Base-by-base conservation (phyloP, 2,888 invertebrate genomes). In the Tachina lurida region DNA sequence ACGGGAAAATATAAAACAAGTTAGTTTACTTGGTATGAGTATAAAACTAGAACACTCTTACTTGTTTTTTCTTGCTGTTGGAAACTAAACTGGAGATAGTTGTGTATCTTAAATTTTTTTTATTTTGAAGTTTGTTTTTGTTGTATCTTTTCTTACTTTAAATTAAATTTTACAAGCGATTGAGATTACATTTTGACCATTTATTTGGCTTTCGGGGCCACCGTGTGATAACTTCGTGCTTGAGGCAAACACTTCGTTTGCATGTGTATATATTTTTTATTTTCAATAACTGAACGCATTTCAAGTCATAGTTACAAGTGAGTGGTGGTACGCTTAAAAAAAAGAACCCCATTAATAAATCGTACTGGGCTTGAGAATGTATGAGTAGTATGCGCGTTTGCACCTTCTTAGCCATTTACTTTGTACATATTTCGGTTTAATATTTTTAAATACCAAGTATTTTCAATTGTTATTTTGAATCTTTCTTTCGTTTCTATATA, bases 401-500 rank as follows among this genome's bases (percentile, higher is more conserved):
- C 86, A 83, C 86, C 76, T 83, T 83, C 52, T 67, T 71, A 65
- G 39, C 75, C 62, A 63, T 75, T 49, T 60, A 39, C 31, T 52
- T 58, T 54, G 39, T 71, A 58, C 47, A 47, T 73, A 78, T 74
- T 68, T 67, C 49, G 67, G 56, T 74, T 81, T 82, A 63, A 52
- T 75, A 67, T 71, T 82, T 82, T 79, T 78, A 82, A 77, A 79
- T 83, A 79, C 79, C 83, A 83, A 81, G 81, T 79, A 82, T 74
- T 81, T 82, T 84, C 84, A 84, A 82, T 87, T 81, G 74, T 68
- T 81, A 75, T 74, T 84, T 84, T 73, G 52, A 79, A 78, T 68
- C 43, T 83, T 78, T 75, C 78, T 77, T 77, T 68, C 39, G 15
- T 41, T 39, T 63, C 9, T 54, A 58, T 19, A 31, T 70, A 22